Evolutionary conservation across 2,888 invertebrate species (phyloP).

Genomic region (Scaeva pyrastri): DNA sequence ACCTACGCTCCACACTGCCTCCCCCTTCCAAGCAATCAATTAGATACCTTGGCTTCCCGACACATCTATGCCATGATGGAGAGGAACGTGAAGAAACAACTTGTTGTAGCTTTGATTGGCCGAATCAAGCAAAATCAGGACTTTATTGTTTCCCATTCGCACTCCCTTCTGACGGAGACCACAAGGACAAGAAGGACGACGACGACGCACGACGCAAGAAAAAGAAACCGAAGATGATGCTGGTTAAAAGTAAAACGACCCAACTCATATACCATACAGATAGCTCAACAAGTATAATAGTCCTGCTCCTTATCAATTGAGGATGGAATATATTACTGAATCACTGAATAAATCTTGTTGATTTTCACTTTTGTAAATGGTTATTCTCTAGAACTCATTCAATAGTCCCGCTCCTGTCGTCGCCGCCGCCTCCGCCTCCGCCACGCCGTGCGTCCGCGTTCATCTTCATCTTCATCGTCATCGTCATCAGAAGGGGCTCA

Average conservation of each 20-base stretch:
- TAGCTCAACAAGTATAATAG: constrained; percentile 4
- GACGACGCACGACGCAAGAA: background rate
- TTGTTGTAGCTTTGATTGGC: constrained; percentile 82
- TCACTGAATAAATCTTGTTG: constrained; percentile 76
- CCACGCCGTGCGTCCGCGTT: too few species aligned
- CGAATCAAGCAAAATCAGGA: constrained; percentile 83
- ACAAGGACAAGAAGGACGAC: background rate
- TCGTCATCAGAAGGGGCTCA: constrained; percentile 33
- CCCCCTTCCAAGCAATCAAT: constrained; percentile 64
- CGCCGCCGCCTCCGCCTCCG: too few species aligned
- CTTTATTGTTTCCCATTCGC: constrained; percentile 77
- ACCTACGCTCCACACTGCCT: constrained; percentile 49
- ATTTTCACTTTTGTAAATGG: constrained; percentile 75
- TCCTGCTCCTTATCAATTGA: constrained; percentile 48
- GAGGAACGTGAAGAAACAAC: constrained; percentile 57
- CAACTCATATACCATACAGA: constrained; percentile 21
- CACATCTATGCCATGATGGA: constrained; percentile 42
- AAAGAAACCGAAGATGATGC: constrained; percentile 44
- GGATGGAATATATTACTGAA: constrained; percentile 68
- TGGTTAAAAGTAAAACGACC: constrained; percentile 49
- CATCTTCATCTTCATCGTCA: constrained; percentile 44
- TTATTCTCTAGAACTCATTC: constrained; percentile 70
- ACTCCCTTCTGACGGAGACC: constrained; percentile 31
- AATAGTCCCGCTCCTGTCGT: constrained; percentile 38
- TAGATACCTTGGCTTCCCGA: constrained; percentile 60